Evolutionary conservation across 2,888 invertebrate genomes (phyloP), one percentile per base, ranked within the genome.

Genomic region (Saturnia pavonia): DNA sequence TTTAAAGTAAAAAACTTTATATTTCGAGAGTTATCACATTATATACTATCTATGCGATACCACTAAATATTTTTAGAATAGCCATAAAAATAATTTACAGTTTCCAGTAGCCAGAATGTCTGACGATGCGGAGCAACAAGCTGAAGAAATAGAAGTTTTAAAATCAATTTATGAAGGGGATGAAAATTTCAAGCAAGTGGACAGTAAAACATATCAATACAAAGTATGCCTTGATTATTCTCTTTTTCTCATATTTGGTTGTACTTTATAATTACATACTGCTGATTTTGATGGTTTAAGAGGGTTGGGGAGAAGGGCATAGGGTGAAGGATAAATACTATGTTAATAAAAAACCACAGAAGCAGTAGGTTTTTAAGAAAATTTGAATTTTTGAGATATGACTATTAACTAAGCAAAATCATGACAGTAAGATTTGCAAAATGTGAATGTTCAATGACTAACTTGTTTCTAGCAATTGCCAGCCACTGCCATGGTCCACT

Each of bases 81-180:
- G n/a, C 68, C 74, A 68, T 19, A 14, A 27, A 25, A 45, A n/a
- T 68, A 19, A 34, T 34, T 40, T 63, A 34, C 48, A 40, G 11
- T 6, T 66, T 54, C 8, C 7, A 70, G 42, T 25, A 65, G 19
- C 9, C 68, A 69, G 1, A 75, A 94, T 94, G 94, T 91, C 90
- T 74, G 91, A 92, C 77, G 92, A 93, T 80, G 91, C 90, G 63
- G 97, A 97, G 85, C 94, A 96, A 72, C 98, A 98, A 86, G 95
- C 96, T 69, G 99, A 99, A 82, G 99, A 99, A 91, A 94, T 97
- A 69, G 99, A 99, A 94, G 99, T 98, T 0, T 90, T 99, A 72
- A 95, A 96, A 77, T 98, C 99, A 6, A 99, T 99, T 81, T 99
- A 99, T 88, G 99, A 99, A 82, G 99, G 99, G 25, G 99, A 99